Base-by-base conservation (phyloP, 2,888 invertebrate genomes). In the Ectemnius continuus region DNA sequence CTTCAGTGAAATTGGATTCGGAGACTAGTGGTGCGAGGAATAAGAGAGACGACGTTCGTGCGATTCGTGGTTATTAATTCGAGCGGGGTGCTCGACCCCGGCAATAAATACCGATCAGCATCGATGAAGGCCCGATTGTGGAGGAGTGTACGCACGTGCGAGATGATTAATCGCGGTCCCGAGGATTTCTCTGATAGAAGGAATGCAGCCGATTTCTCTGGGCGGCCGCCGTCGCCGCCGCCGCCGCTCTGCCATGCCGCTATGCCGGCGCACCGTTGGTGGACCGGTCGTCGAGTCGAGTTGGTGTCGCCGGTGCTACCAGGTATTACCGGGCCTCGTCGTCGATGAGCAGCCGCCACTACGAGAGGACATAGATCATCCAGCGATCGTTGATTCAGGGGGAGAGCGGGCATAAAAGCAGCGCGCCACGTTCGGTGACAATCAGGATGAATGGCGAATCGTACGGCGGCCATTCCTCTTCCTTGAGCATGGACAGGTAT, bases 371-470 rank as follows among this genome's bases (percentile, higher is more conserved):
- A 82, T 83, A 82, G 80, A 84, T 84, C 84, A 84, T 84, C 78
- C 76, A 73, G 77, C 73, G 77, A 82, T 79, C 73, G 79, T 78
- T 80, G 73, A 75, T 73, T 79, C 76, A 73, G 61, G 70, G 61
- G 73, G 13, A 56, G 26, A 63, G 61, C 48, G 58, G 56, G 56
- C 23, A 73, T 80, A 81, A 83, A 80, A 73, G 73, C 76, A 74
- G 67, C 75, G 80, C 75, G 74, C 70, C 81, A 63, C 76, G 76
- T 78, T 81, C 79, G 83, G 85, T 84, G 87, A 87, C 86, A 86
- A 88, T 87, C 84, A 87, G 84, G 77, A 88, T 88, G 84, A 86
- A 87, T 87, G 86, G 86, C 81, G 79, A 82, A 76, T 84, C 78
- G 76, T 70, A 67, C 58, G 64, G 72, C 78, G 82, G 80, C 78